Evolutionary conservation across 2,888 invertebrate genomes (phyloP).

Genomic region (Melipona beecheii): DNA sequence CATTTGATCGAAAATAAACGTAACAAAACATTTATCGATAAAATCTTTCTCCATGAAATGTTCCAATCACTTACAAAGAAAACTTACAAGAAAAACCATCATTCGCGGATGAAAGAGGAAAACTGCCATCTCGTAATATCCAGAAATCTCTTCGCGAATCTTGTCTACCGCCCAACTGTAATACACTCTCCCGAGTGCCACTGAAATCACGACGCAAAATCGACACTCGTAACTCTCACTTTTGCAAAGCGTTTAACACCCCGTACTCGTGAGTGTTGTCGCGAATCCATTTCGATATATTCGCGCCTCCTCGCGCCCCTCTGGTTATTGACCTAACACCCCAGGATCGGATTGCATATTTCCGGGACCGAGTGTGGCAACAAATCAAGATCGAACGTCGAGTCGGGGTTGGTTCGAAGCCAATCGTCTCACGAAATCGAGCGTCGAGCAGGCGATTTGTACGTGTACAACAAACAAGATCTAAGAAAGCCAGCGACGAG

Average conservation of each 20-base stretch:
- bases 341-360: not conserved
- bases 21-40: too few relatives aligned
- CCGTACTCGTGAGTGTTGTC: not conserved
- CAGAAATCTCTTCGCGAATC: too few relatives aligned
- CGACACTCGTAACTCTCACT: not conserved
- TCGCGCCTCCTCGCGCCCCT: constrained; percentile 27
- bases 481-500: constrained; percentile 25
- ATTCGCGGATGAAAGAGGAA: not conserved
- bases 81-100: not conserved
- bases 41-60: too few relatives aligned
- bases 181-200: not conserved
- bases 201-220: not conserved
- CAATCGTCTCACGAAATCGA: constrained; percentile 36
- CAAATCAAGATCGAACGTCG: constrained; percentile 62
- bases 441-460: constrained; percentile 41
- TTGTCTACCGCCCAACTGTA: not conserved
- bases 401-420: not conserved
- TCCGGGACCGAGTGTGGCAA: constrained; percentile 9
- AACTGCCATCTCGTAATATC: too few relatives aligned
- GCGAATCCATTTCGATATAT: constrained; percentile 26
- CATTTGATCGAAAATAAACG: too few relatives aligned
- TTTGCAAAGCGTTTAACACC: not conserved
- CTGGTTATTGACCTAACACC: constrained; percentile 26
- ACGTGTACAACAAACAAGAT: constrained; percentile 60
- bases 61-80: too few relatives aligned